Conservation (phyloP, 2,113 vertebrate species). For the Sciurus niger region DNA sequence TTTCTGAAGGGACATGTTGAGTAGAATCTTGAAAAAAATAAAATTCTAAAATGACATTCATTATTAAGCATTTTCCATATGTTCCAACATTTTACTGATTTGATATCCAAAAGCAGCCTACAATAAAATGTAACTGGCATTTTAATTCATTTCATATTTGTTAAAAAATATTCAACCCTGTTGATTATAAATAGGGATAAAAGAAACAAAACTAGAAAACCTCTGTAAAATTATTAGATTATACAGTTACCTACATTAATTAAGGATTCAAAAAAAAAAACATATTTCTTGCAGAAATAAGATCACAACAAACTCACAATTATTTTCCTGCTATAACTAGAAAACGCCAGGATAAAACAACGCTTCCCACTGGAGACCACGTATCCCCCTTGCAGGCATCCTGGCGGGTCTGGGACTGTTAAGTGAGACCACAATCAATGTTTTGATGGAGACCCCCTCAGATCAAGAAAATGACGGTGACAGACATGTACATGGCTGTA, state of each 20-base stretch:
- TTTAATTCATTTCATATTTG: constrained; percentile 37
- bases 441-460: not conserved
- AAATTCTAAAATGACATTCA: constrained; percentile 80
- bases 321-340: constrained; percentile 65
- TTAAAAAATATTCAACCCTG: constrained; percentile 63
- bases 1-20: constrained; percentile 87
- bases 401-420: not conserved
- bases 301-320: constrained; percentile 58
- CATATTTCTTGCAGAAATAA: constrained; percentile 43
- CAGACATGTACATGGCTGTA: not conserved
- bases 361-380: not conserved
- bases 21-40: constrained; percentile 88
- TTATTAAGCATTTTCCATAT: constrained; percentile 75
- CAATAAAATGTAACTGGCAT: constrained; percentile 50
- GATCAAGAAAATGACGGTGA: not conserved
- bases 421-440: not conserved
- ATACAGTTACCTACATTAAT: constrained; percentile 56
- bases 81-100: constrained; percentile 61
- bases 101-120: constrained; percentile 69
- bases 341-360: constrained; percentile 67
- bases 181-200: constrained; percentile 60
- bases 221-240: not conserved
- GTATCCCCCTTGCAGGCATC: constrained; percentile 3
- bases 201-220: constrained; percentile 63
- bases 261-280: constrained; percentile 31